Percentiles rank a stretch among this genome's conserved stretches.
phyloP scores from a whole-genome alignment of 2,113 vertebrate species.

The Danio rerio region DNA sequence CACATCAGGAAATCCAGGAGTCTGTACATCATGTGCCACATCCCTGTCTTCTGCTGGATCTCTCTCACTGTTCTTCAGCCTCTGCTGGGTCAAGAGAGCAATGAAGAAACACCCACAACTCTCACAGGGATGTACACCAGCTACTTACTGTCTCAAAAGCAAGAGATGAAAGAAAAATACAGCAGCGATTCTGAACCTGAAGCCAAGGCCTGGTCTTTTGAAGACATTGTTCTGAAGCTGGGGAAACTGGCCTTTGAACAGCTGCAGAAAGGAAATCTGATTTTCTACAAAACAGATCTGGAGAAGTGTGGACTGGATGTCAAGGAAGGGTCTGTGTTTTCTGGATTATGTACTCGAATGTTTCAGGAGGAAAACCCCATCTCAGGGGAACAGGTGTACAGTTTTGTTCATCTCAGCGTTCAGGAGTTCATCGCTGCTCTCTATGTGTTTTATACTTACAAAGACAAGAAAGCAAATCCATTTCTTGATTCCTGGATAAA shows the following conservation, averaged over 20 bases:
- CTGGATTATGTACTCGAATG: constrained; percentile 49
- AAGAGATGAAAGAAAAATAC: constrained; percentile 1
- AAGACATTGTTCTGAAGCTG: constrained; percentile 43
- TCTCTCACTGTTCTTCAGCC: background rate
- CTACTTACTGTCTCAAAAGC: background rate
- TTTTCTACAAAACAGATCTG: constrained; percentile 57
- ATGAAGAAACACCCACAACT: background rate
- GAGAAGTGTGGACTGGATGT: constrained; percentile 46
- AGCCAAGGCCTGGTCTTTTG: background rate
- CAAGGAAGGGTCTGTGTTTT: constrained; percentile 35
- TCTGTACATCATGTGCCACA: constrained; percentile 20
- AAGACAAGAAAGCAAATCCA: background rate
- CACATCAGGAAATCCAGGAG: constrained; percentile 43
- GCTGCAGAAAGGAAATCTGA: constrained; percentile 43
- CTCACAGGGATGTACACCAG: background rate
- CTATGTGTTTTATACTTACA: constrained; percentile 40
- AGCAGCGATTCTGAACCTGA: background rate
- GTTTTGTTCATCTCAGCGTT: constrained; percentile 56
- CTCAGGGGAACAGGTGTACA: constrained; percentile 26
- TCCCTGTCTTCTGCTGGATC: constrained; percentile 1
- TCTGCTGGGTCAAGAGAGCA: background rate
- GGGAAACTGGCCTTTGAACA: constrained; percentile 48
- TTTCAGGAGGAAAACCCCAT: constrained; percentile 29
- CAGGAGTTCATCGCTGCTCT: constrained; percentile 60
- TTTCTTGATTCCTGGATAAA: background rate